These are phyloP conservation scores for Neodontobutis hainanensis DNA, from an alignment of 2,113 vertebrate species.

Conservation along the genomic window DNA sequence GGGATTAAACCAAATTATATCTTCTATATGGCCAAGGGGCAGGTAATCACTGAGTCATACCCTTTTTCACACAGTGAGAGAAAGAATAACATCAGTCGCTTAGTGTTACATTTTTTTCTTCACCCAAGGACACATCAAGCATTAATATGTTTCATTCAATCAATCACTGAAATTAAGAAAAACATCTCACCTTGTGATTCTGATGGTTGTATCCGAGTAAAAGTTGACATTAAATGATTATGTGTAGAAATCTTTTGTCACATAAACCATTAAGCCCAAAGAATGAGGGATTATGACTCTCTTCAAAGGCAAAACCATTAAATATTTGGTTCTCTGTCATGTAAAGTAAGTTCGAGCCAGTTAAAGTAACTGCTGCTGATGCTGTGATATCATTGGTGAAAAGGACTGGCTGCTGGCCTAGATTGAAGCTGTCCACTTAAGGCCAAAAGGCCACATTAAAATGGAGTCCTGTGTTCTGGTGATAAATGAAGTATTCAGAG, in stretches of 20 bases:
- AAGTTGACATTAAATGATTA: slow-evolving; percentile 15
- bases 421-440: slow-evolving; percentile 32
- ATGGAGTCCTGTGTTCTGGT: slow-evolving; percentile 45
- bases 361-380: slow-evolving; percentile 30
- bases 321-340: neutral
- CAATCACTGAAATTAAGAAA: slow-evolving; percentile 9
- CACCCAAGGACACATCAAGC: neutral
- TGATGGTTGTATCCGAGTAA: slow-evolving; percentile 23
- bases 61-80: neutral
- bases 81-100: slow-evolving; percentile 8
- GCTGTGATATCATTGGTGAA: slow-evolving; percentile 14
- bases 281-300: slow-evolving; percentile 34
- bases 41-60: slow-evolving; percentile 9
- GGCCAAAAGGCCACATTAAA: slow-evolving; percentile 46
- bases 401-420: slow-evolving; percentile 15
- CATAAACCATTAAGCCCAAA: slow-evolving; percentile 48
- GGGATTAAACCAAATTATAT: slow-evolving; percentile 28
- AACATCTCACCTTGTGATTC: slow-evolving; percentile 17
- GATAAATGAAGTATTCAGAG: slow-evolving; percentile 55
- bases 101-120: neutral
- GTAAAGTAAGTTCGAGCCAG: slow-evolving; percentile 4
- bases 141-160: slow-evolving; percentile 13
- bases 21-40: slow-evolving; percentile 18
- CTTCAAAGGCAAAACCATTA: slow-evolving; percentile 34
- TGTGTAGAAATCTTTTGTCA: slow-evolving; percentile 41